phyloP scores from a whole-genome alignment of 2,888 invertebrate genomes.

The Tricholauxania praeusta region DNA sequence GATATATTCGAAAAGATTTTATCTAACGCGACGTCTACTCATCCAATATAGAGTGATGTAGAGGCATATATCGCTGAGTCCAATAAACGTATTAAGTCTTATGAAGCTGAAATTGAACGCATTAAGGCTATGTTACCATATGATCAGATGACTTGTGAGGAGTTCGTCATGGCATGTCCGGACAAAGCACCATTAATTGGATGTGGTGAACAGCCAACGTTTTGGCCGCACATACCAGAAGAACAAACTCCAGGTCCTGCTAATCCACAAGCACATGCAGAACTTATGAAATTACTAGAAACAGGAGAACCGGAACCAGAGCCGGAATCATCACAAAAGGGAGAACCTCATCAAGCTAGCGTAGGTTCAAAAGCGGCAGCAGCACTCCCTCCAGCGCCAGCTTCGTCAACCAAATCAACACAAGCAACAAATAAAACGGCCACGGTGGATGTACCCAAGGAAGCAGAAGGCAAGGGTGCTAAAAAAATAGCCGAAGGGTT shows the following conservation, averaged over 20 bases:
- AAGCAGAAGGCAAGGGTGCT: too few species aligned
- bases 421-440: too few species aligned
- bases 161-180: constrained; percentile 79
- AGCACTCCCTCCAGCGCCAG: too few species aligned
- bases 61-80: constrained; percentile 53
- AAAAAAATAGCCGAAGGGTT: too few species aligned
- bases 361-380: too few species aligned
- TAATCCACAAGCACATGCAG: not conserved
- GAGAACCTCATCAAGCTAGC: too few species aligned
- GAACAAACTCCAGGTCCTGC: constrained; percentile 69
- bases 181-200: constrained; percentile 77
- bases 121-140: constrained; percentile 78
- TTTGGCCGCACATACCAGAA: constrained; percentile 85
- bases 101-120: constrained; percentile 73
- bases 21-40: too few species aligned
- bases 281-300: not conserved
- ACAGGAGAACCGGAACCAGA: too few species aligned
- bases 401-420: too few species aligned
- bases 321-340: too few species aligned
- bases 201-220: constrained; percentile 78
- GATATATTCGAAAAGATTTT: not conserved
- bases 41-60: constrained; percentile 45
- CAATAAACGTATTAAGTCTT: constrained; percentile 61
- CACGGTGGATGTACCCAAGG: too few species aligned
- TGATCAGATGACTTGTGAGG: constrained; percentile 84